phyloP scores from a whole-genome alignment of 1,140 invertebrate genomes.

The Asbolus verrucosus region DNA sequence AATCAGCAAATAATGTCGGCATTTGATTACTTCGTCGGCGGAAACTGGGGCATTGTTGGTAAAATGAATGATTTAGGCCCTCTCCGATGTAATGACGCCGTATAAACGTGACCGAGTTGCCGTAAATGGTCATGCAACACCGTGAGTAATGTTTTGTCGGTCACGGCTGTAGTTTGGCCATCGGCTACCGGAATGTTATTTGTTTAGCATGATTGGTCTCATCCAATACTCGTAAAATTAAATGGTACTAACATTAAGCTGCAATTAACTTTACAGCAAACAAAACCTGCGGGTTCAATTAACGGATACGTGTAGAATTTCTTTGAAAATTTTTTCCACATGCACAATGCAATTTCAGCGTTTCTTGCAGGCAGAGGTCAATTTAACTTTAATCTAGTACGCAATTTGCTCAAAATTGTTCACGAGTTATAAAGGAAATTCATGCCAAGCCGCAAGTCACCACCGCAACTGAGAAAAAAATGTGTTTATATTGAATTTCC shows the following conservation, averaged over 20 bases:
- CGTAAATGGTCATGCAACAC: slow-evolving; percentile 22
- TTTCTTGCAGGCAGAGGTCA: slow-evolving; percentile 9
- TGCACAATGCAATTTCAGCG: slow-evolving; percentile 9
- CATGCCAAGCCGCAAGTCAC: too few species aligned
- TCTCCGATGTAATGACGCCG: slow-evolving; percentile 8
- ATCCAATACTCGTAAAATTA: slow-evolving; percentile 3
- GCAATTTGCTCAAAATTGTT: slow-evolving; percentile 30
- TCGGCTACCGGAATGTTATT: slow-evolving; percentile 1
- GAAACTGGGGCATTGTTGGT: slow-evolving; percentile 24
- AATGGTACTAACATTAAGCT: slow-evolving; percentile 16
- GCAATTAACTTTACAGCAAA: slow-evolving; percentile 15
- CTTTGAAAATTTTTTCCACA: slow-evolving; percentile 1
- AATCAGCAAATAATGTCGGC: slow-evolving; percentile 18
- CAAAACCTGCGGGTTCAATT: slow-evolving; percentile 21
- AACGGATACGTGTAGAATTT: background rate
- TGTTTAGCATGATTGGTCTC: slow-evolving; percentile 10
- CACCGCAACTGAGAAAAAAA: too few species aligned
- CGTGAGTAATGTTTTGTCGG: slow-evolving; percentile 13
- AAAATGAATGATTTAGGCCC: slow-evolving; percentile 27
- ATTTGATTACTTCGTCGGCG: slow-evolving; percentile 19
- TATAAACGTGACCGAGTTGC: slow-evolving; percentile 12
- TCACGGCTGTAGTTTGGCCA: slow-evolving; percentile 6
- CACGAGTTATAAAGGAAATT: slow-evolving; percentile 6
- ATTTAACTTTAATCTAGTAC: slow-evolving; percentile 30
- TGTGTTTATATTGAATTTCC: too few species aligned